Evolutionary conservation across 2,888 invertebrate genomes (phyloP).

Genomic region (Cyclophora albipunctata): DNA sequence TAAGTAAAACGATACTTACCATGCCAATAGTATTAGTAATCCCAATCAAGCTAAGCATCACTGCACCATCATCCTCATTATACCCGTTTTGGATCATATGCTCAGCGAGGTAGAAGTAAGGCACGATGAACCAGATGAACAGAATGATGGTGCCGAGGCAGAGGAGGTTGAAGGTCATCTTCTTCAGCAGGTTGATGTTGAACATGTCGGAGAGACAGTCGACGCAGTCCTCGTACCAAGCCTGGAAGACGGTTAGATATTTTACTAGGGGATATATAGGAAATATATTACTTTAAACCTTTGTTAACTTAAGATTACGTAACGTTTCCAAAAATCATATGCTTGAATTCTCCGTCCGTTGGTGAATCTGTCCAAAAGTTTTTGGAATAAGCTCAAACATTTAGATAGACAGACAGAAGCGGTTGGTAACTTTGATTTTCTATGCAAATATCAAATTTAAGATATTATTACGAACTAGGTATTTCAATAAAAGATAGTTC

Average conservation of each 20-base stretch:
- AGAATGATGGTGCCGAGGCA: constrained; percentile 90
- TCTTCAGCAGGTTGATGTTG: constrained; percentile 86
- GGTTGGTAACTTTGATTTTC: too few relatives aligned
- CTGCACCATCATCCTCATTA: constrained; percentile 82
- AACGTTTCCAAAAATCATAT: too few relatives aligned
- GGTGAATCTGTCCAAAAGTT: too few relatives aligned
- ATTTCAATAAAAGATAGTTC: too few relatives aligned
- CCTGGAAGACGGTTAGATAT: constrained; percentile 32
- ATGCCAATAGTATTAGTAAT: constrained; percentile 93
- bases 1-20: constrained; percentile 66
- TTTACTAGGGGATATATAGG: too few relatives aligned
- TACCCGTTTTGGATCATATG: constrained; percentile 82
- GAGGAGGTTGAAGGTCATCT: constrained; percentile 85
- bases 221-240: constrained; percentile 60
- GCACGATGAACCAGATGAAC: constrained; percentile 96
- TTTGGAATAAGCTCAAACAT: too few relatives aligned
- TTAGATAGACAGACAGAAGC: too few relatives aligned
- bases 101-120: constrained; percentile 94
- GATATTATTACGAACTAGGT: too few relatives aligned
- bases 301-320: too few relatives aligned
- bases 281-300: too few relatives aligned
- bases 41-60: constrained; percentile 89
- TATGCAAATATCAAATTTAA: too few relatives aligned
- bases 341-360: too few relatives aligned
- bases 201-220: constrained; percentile 66